Evolutionary conservation across 2,888 invertebrate genomes (phyloP), one percentile per base, ranked within the genome.

Genomic region (Cataglyphis albicans): DNA sequence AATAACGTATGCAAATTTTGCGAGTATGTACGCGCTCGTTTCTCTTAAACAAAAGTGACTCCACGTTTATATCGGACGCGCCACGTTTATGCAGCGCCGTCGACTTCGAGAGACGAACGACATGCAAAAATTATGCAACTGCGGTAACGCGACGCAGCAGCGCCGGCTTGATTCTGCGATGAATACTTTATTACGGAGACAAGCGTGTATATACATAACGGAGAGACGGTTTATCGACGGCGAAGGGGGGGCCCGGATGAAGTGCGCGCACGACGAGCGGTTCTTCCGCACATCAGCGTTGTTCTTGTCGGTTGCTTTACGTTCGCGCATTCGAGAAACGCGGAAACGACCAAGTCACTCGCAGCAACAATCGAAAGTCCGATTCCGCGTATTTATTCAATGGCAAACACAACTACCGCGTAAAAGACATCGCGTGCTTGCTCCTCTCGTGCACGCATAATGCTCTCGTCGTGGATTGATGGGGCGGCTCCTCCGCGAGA

Each of bases 181-280:
- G 88, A 88, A 88, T 88, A 84, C 82, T 90, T 89, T 88, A 90
- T 89, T 86, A 86, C 59, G 65, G 41, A 15, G 76, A 48, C 76
- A 65, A 74, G 68, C 65, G 44, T 72, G 78, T 61, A 64, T 57
- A 38, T n/a, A 18, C 65, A 65, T 21, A 63, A 44, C 38, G 76
- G 65, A 81, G 88, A 90, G 88, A 90, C 84, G 88, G 90, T 89
- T 88, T 90, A 84, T 88, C 84, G 84, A 61, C 68, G 78, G 86
- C 83, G 76, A 88, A 84, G 76, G 86, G 76, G 86, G 82, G 86
- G 82, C 81, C 82, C 83, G 84, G 81, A 89, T 84, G 90, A 84
- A 89, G 88, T 82, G 83, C 82, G 83, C 81, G 65, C 81, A 86
- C 80, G 65, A 70, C 48, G 52, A 18, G 29, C 5, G 21, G 80